Percentiles rank a stretch among this genome's conserved stretches.
These are phyloP conservation scores for Crotophaga sulcirostris DNA, from an alignment of 2,113 vertebrate species.

Conservation along the genomic window DNA sequence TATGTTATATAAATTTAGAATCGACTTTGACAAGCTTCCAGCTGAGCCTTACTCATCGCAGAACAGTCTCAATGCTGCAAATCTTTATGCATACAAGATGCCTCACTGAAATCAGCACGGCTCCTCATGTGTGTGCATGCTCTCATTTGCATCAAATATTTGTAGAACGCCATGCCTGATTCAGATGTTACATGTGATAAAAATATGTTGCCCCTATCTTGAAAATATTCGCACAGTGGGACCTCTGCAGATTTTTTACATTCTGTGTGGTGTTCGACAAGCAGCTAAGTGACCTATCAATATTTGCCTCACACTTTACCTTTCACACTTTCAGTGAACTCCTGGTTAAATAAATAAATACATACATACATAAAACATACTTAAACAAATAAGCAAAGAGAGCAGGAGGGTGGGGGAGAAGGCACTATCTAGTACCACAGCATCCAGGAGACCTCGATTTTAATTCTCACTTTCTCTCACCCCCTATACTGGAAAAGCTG, in stretches of 20 bases:
- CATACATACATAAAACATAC: no score
- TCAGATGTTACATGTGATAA: background rate
- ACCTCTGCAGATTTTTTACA: background rate
- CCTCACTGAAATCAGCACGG: background rate
- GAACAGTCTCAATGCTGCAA: background rate
- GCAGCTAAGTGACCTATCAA: background rate
- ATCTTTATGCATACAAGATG: background rate
- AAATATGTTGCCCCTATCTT: background rate
- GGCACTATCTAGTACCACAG: background rate
- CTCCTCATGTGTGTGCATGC: background rate
- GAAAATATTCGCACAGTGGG: background rate
- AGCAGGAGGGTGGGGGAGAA: background rate
- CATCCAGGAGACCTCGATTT: background rate
- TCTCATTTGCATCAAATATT: background rate
- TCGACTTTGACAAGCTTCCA: background rate
- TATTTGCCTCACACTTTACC: background rate
- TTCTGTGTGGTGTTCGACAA: background rate
- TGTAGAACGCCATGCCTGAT: background rate
- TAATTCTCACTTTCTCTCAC: background rate
- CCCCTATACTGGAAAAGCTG: background rate
- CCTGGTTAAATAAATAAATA: background rate
- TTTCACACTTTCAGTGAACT: conserved; percentile 7
- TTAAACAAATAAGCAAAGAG: no score
- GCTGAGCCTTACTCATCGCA: background rate
- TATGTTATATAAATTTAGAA: background rate